phyloP scores from a whole-genome alignment of 1,140 invertebrate species.

The Agraylea sexmaculata region DNA sequence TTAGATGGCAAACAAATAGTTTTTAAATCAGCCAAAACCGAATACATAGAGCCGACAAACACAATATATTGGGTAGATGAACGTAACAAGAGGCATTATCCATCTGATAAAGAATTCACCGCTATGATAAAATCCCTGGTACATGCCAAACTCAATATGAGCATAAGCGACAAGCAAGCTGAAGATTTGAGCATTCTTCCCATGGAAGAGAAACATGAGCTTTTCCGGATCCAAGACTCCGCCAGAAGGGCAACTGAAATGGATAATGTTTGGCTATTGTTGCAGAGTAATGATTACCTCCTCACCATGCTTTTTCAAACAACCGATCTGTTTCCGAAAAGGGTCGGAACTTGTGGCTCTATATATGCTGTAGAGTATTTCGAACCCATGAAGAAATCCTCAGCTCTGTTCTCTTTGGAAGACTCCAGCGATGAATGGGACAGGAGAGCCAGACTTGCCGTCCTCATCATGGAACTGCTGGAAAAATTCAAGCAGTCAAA shows the following conservation, averaged over 20 bases:
- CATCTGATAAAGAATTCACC: conserved; percentile 41
- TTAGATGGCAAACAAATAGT: conserved; percentile 41
- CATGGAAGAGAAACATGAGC: conserved; percentile 29
- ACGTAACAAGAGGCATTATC: conserved; percentile 34
- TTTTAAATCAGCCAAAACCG: conserved; percentile 40
- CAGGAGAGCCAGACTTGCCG: conserved; percentile 38
- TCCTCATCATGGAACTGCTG: conserved; percentile 49
- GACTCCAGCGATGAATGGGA: conserved; percentile 37
- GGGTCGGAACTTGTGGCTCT: conserved; percentile 54
- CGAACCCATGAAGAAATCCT: conserved; percentile 31
- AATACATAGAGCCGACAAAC: conserved; percentile 24
- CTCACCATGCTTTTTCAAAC: conserved; percentile 46
- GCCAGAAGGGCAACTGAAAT: conserved; percentile 34
- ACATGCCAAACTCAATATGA: conserved; percentile 41
- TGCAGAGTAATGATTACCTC: conserved; percentile 56
- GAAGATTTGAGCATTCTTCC: conserved; percentile 34
- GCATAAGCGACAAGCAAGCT: conserved; percentile 33
- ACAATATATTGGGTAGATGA: conserved; percentile 41
- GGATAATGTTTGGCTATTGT: conserved; percentile 47
- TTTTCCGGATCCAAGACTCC: conserved; percentile 1
- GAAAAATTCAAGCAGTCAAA: conserved; percentile 46
- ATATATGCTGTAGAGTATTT: conserved; percentile 49
- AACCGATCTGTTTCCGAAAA: conserved; percentile 47
- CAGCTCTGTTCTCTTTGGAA: conserved; percentile 28
- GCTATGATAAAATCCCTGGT: conserved; percentile 39